A percentile compares a stretch with the other conserved stretches of the same genome.
Conservation (phyloP, 2,888 invertebrate genomes). For the Mechanitis mazaeus region DNA sequence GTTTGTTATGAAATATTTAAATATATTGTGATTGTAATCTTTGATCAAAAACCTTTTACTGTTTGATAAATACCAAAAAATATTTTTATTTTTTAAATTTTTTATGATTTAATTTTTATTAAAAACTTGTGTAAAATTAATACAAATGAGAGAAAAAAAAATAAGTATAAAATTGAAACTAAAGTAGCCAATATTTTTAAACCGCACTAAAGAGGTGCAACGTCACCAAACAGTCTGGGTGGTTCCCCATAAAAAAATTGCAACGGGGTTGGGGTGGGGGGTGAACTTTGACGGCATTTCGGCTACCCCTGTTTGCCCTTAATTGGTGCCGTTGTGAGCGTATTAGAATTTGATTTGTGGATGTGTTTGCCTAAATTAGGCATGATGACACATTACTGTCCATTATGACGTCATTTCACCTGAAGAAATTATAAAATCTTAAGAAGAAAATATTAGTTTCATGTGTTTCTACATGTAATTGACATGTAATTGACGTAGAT, state of each 20-base stretch:
- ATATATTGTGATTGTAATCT: background rate
- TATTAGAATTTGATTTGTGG: constrained; percentile 39
- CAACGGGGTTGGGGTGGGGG: constrained; percentile 43
- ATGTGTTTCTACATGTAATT: too few relatives aligned
- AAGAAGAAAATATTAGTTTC: too few relatives aligned
- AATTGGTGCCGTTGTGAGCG: constrained; percentile 60
- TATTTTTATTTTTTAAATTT: too few relatives aligned
- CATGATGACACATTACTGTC: constrained; percentile 10
- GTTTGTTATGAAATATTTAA: background rate
- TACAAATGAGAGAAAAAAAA: background rate
- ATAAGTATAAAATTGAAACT: constrained; percentile 8
- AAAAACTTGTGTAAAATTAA: too few relatives aligned
- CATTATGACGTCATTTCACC: background rate
- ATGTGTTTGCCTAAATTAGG: constrained; percentile 25
- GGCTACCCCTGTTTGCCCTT: constrained; percentile 51
- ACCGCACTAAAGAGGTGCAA: constrained; percentile 52
- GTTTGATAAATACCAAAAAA: too few relatives aligned
- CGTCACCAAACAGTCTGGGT: constrained; percentile 69
- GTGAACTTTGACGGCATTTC: constrained; percentile 66
- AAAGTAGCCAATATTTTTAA: constrained; percentile 36
- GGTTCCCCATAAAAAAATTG: constrained; percentile 65
- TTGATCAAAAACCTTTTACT: too few relatives aligned
- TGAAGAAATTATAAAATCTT: too few relatives aligned
- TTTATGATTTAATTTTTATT: too few relatives aligned
- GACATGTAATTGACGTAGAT: too few relatives aligned